Percentiles rank a stretch among this genome's conserved stretches.
Conservation (phyloP, 30 jellyfish, hydroid and myxozoan species). For the Rhopilema esculentum region DNA sequence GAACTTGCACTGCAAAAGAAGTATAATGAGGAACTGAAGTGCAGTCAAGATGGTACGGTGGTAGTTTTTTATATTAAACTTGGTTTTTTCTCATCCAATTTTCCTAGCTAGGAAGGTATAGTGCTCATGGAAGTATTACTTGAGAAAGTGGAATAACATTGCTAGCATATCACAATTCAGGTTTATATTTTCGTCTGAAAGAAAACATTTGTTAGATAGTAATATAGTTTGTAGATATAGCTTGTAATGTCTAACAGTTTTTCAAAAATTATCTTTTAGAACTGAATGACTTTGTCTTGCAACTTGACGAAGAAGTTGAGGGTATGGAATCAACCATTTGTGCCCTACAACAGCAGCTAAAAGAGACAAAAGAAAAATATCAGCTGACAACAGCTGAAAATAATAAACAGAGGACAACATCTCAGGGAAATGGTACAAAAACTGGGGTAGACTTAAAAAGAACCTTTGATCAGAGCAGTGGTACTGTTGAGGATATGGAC, state of each 20-base stretch:
- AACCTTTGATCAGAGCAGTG: not conserved
- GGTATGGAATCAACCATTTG: slow-evolving; percentile 97
- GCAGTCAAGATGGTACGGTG: slow-evolving; percentile 96
- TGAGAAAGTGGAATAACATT: too few relatives aligned
- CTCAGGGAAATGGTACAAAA: slow-evolving; percentile 1
- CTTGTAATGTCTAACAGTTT: not conserved
- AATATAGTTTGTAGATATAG: not conserved
- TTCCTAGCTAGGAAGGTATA: too few relatives aligned
- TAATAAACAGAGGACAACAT: not conserved
- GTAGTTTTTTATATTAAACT: not conserved
- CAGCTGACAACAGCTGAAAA: slow-evolving; percentile 27
- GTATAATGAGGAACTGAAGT: slow-evolving; percentile 92
- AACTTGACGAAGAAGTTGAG: slow-evolving; percentile 93
- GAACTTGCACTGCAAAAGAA: slow-evolving; percentile 95
- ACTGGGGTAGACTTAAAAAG: not conserved
- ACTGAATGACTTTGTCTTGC: slow-evolving; percentile 92
- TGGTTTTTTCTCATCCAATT: not conserved
- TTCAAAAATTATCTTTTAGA: slow-evolving; percentile 42
- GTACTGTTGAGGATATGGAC: slow-evolving; percentile 17
- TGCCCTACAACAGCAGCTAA: slow-evolving; percentile 86
- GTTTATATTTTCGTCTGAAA: too few relatives aligned
- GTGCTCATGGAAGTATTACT: too few relatives aligned
- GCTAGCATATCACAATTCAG: too few relatives aligned
- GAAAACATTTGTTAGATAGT: too few relatives aligned
- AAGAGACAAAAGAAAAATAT: slow-evolving; percentile 56